Evolutionary conservation across 2,888 invertebrate species (phyloP).

Genomic region (Drosophila meridiana): DNA sequence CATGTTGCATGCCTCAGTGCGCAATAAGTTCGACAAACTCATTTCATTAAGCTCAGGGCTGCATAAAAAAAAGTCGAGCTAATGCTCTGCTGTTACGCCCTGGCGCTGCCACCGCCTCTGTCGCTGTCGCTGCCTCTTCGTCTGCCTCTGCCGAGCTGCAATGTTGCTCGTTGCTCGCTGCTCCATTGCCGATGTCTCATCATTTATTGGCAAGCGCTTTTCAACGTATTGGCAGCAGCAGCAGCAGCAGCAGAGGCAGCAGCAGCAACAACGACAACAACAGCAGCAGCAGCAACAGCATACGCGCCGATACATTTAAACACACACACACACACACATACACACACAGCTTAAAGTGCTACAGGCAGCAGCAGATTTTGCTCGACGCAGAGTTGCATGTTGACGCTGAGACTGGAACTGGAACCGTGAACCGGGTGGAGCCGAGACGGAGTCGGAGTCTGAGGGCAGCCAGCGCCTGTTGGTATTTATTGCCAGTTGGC

Average conservation of each 20-base stretch:
- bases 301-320: constrained; percentile 33
- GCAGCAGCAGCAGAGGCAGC: not conserved
- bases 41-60: constrained; percentile 74
- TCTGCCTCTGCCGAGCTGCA: constrained; percentile 21
- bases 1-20: constrained; percentile 74
- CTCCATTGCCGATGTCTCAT: constrained; percentile 62
- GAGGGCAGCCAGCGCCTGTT: constrained; percentile 42
- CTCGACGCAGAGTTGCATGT: constrained; percentile 19
- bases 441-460: constrained; percentile 4
- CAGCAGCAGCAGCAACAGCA: constrained; percentile 45
- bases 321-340: constrained; percentile 4
- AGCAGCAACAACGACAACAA: too few relatives aligned
- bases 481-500: constrained; percentile 69
- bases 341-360: constrained; percentile 46
- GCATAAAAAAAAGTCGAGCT: constrained; percentile 66
- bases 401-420: constrained; percentile 20
- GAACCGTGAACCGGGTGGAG: constrained; percentile 9
- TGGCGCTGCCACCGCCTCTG: not conserved
- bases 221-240: constrained; percentile 71
- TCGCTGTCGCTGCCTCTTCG: not conserved
- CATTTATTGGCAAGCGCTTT: constrained; percentile 78
- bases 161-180: constrained; percentile 22
- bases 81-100: constrained; percentile 53
- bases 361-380: constrained; percentile 34
- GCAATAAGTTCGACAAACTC: constrained; percentile 79